Evolutionary conservation across 2,113 vertebrate species (phyloP).

Genomic region (Sapajus apella): DNA sequence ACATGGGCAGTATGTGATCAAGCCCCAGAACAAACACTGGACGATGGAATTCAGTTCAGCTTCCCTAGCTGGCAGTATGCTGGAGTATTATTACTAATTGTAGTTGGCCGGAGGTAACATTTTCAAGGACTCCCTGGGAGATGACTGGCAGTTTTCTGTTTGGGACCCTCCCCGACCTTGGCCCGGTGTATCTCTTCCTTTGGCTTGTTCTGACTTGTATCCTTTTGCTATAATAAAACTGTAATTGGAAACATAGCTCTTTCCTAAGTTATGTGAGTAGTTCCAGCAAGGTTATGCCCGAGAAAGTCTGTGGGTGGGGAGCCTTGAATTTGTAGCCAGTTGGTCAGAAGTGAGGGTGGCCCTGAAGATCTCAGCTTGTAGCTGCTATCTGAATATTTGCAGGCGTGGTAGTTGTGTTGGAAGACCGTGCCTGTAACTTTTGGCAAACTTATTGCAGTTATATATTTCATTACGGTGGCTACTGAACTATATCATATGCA

Average conservation of each 20-base stretch:
- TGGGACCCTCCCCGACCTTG: accelerated
- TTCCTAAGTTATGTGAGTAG: background rate
- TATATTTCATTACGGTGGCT: background rate
- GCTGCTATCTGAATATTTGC: background rate
- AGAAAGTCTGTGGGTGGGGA: background rate
- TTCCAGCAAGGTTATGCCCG: background rate
- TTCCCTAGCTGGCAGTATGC: too few species aligned
- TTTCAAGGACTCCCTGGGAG: accelerated
- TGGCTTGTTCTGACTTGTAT: background rate
- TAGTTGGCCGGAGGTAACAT: background rate
- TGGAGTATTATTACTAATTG: too few species aligned
- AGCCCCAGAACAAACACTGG: background rate
- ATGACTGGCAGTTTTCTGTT: background rate
- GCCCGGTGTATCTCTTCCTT: background rate
- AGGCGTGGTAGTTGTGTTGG: background rate
- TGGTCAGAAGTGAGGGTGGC: background rate
- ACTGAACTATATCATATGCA: background rate
- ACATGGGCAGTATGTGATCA: too few species aligned
- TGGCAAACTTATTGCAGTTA: background rate
- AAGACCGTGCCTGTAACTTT: too few species aligned
- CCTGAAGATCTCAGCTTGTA: background rate
- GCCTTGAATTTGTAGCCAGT: background rate
- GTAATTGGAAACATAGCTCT: background rate
- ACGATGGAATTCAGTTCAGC: too few species aligned
- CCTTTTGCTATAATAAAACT: background rate